Percentiles rank a stretch among this genome's conserved stretches.
Evolutionary conservation across 1,140 invertebrate species (phyloP).

Genomic region (Lerema accius): DNA sequence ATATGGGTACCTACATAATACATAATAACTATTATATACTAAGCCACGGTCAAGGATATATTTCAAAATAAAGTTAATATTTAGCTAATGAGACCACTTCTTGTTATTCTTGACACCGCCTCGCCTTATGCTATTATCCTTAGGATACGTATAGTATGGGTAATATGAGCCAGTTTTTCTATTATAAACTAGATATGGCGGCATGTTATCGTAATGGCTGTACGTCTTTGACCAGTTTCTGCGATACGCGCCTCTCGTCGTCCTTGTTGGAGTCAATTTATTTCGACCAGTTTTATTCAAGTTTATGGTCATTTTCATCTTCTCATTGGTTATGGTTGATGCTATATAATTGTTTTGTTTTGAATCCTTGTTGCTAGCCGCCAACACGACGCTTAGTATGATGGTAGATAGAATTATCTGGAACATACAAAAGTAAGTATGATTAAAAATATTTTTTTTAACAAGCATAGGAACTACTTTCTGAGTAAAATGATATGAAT

Average conservation of each 20-base stretch:
- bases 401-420: conserved; percentile 47
- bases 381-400: conserved; percentile 37
- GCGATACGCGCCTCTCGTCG: conserved; percentile 37
- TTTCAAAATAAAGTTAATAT: no score
- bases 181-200: conserved; percentile 70
- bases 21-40: no score
- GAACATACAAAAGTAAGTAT: no score
- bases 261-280: conserved; percentile 14
- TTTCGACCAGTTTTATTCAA: conserved; percentile 26
- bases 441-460: no score
- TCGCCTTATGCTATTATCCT: conserved; percentile 51
- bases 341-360: conserved; percentile 19
- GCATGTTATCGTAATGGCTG: conserved; percentile 44
- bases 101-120: conserved; percentile 38
- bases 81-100: conserved; percentile 23
- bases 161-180: conserved; percentile 65
- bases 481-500: no score
- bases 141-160: conserved; percentile 64
- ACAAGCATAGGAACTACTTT: no score
- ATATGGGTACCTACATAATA: no score
- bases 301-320: conserved; percentile 17
- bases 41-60: no score
- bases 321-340: conserved; percentile 5
- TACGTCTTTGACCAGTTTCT: conserved; percentile 51
- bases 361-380: conserved; percentile 23